phyloP scores from a whole-genome alignment of 1,140 invertebrate species.

The Leptoteleia sp. region DNA sequence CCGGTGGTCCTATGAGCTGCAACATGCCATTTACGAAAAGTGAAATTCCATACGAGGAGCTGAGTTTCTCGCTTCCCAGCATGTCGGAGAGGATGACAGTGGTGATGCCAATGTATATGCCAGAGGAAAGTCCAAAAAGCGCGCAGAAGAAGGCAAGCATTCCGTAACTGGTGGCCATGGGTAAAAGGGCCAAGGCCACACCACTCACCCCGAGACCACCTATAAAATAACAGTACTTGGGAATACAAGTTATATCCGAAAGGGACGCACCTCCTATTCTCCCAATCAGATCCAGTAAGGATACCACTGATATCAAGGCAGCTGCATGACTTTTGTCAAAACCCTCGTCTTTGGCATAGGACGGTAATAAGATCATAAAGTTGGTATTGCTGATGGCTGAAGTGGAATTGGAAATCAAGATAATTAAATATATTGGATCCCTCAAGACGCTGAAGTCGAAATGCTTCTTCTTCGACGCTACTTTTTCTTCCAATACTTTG shows the following conservation, averaged over 20 bases:
- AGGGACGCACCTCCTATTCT: constrained; percentile 90
- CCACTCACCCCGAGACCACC: constrained; percentile 88
- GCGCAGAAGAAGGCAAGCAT: constrained; percentile 86
- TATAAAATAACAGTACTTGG: constrained; percentile 90
- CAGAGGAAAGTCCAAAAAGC: constrained; percentile 89
- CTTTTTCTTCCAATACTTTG: constrained; percentile 68
- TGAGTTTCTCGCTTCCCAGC: constrained; percentile 89
- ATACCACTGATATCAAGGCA: constrained; percentile 89
- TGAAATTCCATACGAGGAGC: constrained; percentile 92
- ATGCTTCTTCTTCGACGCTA: constrained; percentile 75
- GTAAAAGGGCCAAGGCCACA: constrained; percentile 86
- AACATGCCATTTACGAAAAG: constrained; percentile 91
- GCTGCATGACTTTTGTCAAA: constrained; percentile 87
- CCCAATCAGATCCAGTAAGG: constrained; percentile 88
- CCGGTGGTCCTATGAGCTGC: constrained; percentile 89
- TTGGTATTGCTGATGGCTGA: constrained; percentile 93
- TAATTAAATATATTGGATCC: constrained; percentile 90
- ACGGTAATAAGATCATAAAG: constrained; percentile 89
- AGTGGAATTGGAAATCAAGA: constrained; percentile 90
- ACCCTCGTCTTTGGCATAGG: constrained; percentile 85
- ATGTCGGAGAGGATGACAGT: constrained; percentile 93
- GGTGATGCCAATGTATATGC: constrained; percentile 91
- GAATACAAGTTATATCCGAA: constrained; percentile 87
- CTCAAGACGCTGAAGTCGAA: constrained; percentile 88
- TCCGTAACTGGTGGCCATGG: constrained; percentile 82